Percentiles rank a stretch among this genome's conserved stretches.
phyloP scores from a whole-genome alignment of 2,888 invertebrate genomes.

The Sinhomidia bicolor region DNA sequence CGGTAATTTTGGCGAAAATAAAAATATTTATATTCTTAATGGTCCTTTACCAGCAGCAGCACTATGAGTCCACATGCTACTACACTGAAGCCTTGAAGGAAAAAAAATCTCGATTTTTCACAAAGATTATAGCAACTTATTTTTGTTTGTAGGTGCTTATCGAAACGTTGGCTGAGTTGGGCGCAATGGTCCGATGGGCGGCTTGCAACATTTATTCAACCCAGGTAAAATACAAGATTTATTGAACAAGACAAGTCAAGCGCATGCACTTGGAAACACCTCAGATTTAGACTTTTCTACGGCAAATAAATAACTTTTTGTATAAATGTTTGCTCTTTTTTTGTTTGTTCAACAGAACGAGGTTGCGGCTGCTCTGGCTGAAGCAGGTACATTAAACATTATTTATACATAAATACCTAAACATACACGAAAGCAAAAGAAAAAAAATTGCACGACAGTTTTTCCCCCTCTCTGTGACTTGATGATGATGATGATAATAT shows the following conservation, averaged over 20 bases:
- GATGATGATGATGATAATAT: background rate
- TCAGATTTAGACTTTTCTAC: background rate
- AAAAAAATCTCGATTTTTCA: background rate
- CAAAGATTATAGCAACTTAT: slow-evolving; percentile 34
- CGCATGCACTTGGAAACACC: background rate
- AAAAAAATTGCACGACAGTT: no score
- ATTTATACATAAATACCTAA: background rate
- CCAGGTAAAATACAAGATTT: slow-evolving; percentile 84
- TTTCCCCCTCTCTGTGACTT: no score
- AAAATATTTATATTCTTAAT: background rate
- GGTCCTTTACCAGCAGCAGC: background rate
- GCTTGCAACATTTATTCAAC: slow-evolving; percentile 99
- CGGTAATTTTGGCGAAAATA: slow-evolving; percentile 84
- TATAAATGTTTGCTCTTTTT: slow-evolving; percentile 9
- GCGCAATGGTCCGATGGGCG: slow-evolving; percentile 96
- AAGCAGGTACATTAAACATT: slow-evolving; percentile 85
- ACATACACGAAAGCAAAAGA: background rate
- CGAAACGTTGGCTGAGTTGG: slow-evolving; percentile 93
- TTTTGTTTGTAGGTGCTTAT: slow-evolving; percentile 85
- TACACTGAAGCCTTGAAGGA: background rate
- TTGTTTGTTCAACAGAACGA: slow-evolving; percentile 87
- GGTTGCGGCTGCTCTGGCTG: slow-evolving; percentile 97
- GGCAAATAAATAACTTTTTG: background rate
- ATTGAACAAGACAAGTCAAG: background rate
- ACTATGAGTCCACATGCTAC: background rate